Conservation (phyloP, 2,113 vertebrate species). For the Plotosus lineatus region DNA sequence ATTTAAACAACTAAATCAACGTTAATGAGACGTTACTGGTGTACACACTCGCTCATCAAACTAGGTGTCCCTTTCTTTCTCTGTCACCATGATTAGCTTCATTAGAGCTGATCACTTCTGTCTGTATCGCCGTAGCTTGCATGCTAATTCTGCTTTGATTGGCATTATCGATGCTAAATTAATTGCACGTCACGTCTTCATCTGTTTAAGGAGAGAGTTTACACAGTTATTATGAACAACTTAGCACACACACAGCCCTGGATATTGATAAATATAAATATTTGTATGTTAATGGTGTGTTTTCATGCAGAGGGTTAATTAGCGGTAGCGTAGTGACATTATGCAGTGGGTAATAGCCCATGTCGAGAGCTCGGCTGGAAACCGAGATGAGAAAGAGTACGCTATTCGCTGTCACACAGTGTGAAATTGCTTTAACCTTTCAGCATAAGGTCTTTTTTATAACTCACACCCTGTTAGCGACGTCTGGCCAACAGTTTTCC, state of each 20-base stretch:
- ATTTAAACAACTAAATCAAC: not conserved
- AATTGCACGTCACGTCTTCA: not conserved
- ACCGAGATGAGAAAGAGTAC: slow-evolving; percentile 50
- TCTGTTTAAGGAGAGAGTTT: not conserved
- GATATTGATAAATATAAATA: slow-evolving; percentile 56
- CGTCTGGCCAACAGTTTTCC: slow-evolving; percentile 9
- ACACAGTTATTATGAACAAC: not conserved
- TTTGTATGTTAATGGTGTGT: slow-evolving; percentile 66
- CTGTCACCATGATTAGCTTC: slow-evolving; percentile 6
- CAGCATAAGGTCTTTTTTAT: slow-evolving; percentile 44
- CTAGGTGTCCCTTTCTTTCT: not conserved
- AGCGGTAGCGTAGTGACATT: slow-evolving; percentile 54
- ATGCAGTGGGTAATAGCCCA: slow-evolving; percentile 57
- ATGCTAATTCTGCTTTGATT: slow-evolving; percentile 16
- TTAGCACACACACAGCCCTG: not conserved
- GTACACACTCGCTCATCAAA: not conserved
- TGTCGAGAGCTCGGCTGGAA: slow-evolving; percentile 52
- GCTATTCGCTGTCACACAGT: slow-evolving; percentile 47
- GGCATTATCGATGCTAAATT: not conserved
- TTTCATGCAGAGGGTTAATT: slow-evolving; percentile 62
- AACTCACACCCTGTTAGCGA: slow-evolving; percentile 52
- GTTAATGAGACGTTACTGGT: not conserved
- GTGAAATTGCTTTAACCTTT: slow-evolving; percentile 50
- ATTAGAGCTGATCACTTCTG: slow-evolving; percentile 1
- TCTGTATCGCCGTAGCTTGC: not conserved